Conservation (phyloP, 2,797 vertebrate species). For the Pseudochaenichthys georgianus region DNA sequence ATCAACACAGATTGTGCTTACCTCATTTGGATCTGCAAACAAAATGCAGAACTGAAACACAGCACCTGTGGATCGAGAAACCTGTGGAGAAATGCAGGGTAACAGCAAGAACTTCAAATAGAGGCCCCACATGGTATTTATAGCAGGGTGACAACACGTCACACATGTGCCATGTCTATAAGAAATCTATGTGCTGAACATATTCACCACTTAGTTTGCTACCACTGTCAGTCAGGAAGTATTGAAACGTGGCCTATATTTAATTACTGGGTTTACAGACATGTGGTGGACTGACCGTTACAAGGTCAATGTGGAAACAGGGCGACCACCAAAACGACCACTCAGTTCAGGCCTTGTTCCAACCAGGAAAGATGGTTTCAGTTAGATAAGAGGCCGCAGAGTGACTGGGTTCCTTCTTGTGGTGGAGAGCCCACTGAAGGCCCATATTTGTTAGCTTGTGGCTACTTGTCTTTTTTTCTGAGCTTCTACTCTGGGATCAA, state of each 20-base stretch:
- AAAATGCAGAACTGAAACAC: not conserved
- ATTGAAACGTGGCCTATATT: too few species aligned
- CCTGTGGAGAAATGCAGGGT: not conserved
- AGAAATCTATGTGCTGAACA: too few species aligned
- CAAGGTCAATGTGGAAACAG: constrained; percentile 11
- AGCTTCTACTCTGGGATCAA: not conserved
- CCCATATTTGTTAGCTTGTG: constrained; percentile 16
- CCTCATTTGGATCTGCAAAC: not conserved
- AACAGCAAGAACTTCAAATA: not conserved
- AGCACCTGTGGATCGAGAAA: too few species aligned
- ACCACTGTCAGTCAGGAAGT: too few species aligned
- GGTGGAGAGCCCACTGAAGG: constrained; percentile 1
- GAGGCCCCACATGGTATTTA: not conserved
- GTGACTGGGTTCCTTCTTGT: constrained; percentile 32
- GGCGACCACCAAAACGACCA: constrained; percentile 22
- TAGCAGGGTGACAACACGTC: not conserved
- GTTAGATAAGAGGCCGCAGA: constrained; percentile 34
- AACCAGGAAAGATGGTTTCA: constrained; percentile 40
- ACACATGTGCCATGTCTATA: too few species aligned
- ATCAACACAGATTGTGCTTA: not conserved
- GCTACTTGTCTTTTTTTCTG: not conserved
- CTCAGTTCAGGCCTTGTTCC: not conserved
- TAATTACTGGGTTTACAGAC: not conserved
- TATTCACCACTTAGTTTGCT: too few species aligned
- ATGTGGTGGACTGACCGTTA: constrained; percentile 19